phyloP scores from a whole-genome alignment of 1,140 invertebrate species.

The Sweltsa coloradensis region DNA sequence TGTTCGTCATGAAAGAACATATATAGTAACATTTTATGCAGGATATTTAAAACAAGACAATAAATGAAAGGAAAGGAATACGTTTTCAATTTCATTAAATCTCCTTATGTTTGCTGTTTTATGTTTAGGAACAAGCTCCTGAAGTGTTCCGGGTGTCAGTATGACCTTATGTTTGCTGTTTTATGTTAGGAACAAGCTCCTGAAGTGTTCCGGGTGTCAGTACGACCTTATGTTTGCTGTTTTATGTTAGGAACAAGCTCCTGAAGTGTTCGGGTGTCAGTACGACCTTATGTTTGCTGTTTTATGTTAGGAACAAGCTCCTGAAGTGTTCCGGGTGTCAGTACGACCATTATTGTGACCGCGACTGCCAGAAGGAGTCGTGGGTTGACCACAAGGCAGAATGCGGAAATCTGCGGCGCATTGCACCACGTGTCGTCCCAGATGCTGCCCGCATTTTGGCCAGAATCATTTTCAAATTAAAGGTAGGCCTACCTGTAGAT shows the following conservation, averaged over 20 bases:
- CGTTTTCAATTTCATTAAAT: slow-evolving; percentile 20
- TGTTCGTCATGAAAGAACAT: background rate
- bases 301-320: slow-evolving; percentile 44
- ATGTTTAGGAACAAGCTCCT: slow-evolving; percentile 49
- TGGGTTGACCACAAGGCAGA: slow-evolving; percentile 68
- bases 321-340: slow-evolving; percentile 65
- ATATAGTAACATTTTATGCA: background rate
- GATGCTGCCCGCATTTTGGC: slow-evolving; percentile 61
- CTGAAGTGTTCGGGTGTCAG: slow-evolving; percentile 62
- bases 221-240: slow-evolving; percentile 39
- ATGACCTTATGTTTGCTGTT: slow-evolving; percentile 30
- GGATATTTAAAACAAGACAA: background rate
- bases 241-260: slow-evolving; percentile 44
- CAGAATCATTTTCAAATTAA: slow-evolving; percentile 54
- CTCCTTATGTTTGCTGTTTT: slow-evolving; percentile 13
- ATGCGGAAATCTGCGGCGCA: slow-evolving; percentile 53
- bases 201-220: slow-evolving; percentile 67
- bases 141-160: slow-evolving; percentile 64
- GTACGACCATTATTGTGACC: slow-evolving; percentile 67
- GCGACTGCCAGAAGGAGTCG: slow-evolving; percentile 54
- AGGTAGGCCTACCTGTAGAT: slow-evolving; percentile 19
- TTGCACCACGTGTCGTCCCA: slow-evolving; percentile 50
- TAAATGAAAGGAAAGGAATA: slow-evolving; percentile 37
- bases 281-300: slow-evolving; percentile 35
- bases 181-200: slow-evolving; percentile 44